Evolutionary conservation across 2,888 invertebrate genomes (phyloP), one percentile per base, ranked within the genome.

Genomic region (Meliscaeva auricollis): DNA sequence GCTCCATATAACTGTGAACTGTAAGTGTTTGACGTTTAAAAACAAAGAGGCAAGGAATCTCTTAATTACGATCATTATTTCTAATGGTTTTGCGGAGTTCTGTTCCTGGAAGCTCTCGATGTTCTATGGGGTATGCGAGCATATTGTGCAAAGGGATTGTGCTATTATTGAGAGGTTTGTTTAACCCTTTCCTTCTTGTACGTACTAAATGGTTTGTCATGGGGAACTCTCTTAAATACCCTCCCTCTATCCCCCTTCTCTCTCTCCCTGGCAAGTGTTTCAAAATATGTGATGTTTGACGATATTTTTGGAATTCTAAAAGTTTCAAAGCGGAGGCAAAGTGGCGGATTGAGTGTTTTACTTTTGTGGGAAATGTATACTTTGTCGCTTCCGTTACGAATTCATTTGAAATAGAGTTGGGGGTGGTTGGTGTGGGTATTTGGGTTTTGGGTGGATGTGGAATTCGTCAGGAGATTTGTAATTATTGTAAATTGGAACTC

Each of bases 41-140:
- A 54, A 60, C 62, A 62, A 52, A n/a, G 3, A 26, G 26, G 26
- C 26, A 58, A 75, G 50, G 85, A 76, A 81, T 81, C 85, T 73
- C 85, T 85, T 85, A 85, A 85, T 85, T 85, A 85, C 85, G 20
- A 76, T 85, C 81, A 73, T 85, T 81, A 85, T 50, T 80, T 73
- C 77, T 81, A 81, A 85, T 85, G 76, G 66, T 46, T 76, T 26
- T 46, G 46, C 48, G 26, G 50, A 6, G 52, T 35, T 32, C 15
- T 9, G 30, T 8, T 3, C 6, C 7, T 9, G 15, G 20, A 38
- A 38, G 11, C 9, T 11, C 11, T 38, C 11, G 3, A 38, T 38
- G 58, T 20, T 46, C 50, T 50, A 58, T 17, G 75, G 69, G 64
- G 69, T 69, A 66, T 81, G 85, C 44, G 30, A 73, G 62, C 81